These are phyloP conservation scores for Oncorhynchus kisutch DNA, from an alignment of 2,113 vertebrate species.

Conservation along the genomic window DNA sequence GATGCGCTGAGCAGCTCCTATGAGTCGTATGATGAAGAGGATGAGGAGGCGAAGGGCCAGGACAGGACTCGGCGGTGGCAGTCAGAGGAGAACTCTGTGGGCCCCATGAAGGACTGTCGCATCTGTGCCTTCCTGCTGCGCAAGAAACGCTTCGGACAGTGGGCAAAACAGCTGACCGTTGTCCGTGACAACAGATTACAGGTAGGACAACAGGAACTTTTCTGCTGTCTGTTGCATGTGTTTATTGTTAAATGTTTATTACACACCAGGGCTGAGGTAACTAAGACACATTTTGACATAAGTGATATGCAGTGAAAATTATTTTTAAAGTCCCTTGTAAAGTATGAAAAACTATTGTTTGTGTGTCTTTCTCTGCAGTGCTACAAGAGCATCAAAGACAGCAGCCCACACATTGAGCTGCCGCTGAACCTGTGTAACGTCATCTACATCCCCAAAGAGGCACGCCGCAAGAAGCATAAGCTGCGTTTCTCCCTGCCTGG, in stretches of 20 bases:
- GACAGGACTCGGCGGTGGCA: constrained; percentile 85
- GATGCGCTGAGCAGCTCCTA: constrained; percentile 97
- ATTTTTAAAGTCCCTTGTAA: neutral
- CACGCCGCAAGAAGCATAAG: constrained; percentile 91
- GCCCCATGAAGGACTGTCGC: constrained; percentile 85
- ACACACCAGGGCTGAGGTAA: too few species aligned
- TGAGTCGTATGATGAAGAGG: constrained; percentile 96
- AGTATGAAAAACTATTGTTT: neutral
- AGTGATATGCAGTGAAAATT: neutral
- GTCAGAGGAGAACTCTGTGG: constrained; percentile 83
- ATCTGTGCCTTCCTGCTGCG: constrained; percentile 93
- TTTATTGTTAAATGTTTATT: too few species aligned
- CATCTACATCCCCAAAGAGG: constrained; percentile 91
- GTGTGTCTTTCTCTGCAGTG: constrained; percentile 70
- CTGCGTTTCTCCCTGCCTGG: constrained; percentile 88
- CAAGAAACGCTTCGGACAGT: constrained; percentile 97
- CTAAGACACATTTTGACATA: neutral
- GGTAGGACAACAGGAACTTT: constrained; percentile 71
- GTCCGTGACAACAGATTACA: constrained; percentile 90
- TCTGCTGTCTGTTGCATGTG: neutral
- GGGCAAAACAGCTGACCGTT: constrained; percentile 94
- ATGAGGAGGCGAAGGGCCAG: constrained; percentile 87
- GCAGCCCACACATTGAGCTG: constrained; percentile 83
- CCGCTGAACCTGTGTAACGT: constrained; percentile 83
- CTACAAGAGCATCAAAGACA: constrained; percentile 96